A percentile compares a stretch with the other conserved stretches of the same genome.
Evolutionary conservation across 2,797 vertebrate genomes (phyloP).

Genomic region (Rousettus madagascariensis): DNA sequence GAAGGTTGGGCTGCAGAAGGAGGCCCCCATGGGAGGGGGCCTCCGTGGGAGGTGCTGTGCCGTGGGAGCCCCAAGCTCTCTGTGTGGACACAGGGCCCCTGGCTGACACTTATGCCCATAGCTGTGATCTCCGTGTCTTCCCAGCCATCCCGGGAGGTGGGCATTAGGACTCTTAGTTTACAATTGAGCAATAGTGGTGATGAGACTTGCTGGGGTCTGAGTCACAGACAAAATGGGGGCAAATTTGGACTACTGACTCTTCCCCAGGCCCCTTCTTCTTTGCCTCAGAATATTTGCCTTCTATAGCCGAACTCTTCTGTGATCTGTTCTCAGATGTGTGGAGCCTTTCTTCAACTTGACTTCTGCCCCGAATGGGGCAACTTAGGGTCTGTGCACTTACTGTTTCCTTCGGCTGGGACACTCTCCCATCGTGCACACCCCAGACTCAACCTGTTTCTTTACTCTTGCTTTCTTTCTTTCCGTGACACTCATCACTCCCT

Average conservation of each 20-base stretch:
- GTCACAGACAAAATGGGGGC: neutral
- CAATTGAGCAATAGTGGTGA: neutral
- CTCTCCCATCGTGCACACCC: neutral
- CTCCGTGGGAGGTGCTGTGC: fast-evolving
- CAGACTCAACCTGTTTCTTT: neutral
- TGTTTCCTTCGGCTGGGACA: neutral
- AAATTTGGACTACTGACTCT: neutral
- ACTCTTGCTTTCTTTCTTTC: neutral
- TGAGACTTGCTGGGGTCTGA: neutral
- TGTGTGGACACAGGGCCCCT: neutral
- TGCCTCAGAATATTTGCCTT: neutral
- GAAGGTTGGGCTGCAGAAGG: neutral
- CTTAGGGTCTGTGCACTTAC: neutral
- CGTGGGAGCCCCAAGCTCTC: neutral
- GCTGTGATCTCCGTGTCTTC: neutral
- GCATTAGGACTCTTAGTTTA: neutral
- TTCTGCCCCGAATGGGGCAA: neutral
- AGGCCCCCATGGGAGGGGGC: neutral
- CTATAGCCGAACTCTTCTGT: neutral
- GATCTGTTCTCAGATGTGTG: neutral
- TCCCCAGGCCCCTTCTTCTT: neutral
- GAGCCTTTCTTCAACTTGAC: neutral
- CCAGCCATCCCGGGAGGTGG: neutral
- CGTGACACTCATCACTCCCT: neutral
- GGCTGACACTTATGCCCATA: neutral